Evolutionary conservation across 2,113 vertebrate genomes (phyloP).

Genomic region (Cisticola juncidis): DNA sequence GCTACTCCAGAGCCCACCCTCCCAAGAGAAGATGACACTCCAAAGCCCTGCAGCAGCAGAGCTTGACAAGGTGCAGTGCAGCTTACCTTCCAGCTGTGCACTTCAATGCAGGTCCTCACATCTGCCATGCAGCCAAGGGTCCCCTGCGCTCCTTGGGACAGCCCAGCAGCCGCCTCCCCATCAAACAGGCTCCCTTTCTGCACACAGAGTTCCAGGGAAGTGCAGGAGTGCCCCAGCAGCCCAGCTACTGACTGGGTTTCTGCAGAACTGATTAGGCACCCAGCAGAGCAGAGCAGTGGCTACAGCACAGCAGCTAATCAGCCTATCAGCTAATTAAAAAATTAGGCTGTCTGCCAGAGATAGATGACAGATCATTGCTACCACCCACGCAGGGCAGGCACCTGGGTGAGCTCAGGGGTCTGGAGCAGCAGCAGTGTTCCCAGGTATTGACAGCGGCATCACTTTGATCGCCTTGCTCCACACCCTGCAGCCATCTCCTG

Average conservation of each 20-base stretch:
- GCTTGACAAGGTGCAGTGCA: not conserved
- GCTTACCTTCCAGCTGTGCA: not conserved
- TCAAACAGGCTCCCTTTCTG: not conserved
- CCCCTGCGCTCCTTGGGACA: not conserved
- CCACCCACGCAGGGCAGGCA: not conserved
- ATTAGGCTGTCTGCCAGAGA: not conserved
- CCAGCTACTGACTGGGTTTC: not conserved
- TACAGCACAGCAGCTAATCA: not conserved
- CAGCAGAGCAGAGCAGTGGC: not conserved
- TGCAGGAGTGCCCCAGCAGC: not conserved
- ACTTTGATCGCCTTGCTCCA: not conserved
- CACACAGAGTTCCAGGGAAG: not conserved
- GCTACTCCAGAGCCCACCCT: not conserved
- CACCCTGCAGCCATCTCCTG: not conserved
- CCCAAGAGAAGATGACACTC: not conserved
- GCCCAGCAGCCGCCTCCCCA: not conserved
- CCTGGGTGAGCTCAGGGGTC: not conserved
- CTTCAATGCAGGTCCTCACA: not conserved
- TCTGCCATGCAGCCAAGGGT: not conserved
- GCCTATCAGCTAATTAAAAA: constrained; percentile 26
- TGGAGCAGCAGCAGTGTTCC: not conserved
- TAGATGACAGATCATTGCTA: not conserved
- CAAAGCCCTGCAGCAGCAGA: not conserved
- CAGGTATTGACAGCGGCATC: accelerated
- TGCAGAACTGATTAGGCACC: not conserved